phyloP scores from a whole-genome alignment of 2,888 invertebrate genomes.

The Heliconius hortense region DNA sequence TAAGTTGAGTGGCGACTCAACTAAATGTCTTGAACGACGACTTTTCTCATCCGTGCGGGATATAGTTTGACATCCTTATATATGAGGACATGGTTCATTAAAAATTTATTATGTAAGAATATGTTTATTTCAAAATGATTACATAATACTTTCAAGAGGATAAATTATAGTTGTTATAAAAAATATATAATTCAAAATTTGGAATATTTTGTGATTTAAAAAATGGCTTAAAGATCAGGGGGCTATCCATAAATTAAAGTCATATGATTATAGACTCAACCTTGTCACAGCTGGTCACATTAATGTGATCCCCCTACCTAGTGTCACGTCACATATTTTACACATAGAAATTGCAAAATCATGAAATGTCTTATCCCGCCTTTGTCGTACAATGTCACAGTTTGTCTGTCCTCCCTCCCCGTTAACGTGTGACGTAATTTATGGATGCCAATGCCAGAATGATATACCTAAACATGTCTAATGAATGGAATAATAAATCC shows the following conservation, averaged over 20 bases:
- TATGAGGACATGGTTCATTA: neutral
- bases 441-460: neutral
- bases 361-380: neutral
- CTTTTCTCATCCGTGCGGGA: no score
- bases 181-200: neutral
- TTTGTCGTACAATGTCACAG: neutral
- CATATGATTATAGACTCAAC: neutral
- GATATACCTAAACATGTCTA: neutral
- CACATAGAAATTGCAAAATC: neutral
- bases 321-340: neutral
- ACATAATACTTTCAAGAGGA: neutral
- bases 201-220: neutral
- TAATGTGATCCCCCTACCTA: no score
- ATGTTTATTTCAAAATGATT: constrained; percentile 4
- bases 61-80: neutral
- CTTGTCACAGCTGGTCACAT: no score
- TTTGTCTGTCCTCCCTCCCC: neutral
- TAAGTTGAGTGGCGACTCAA: neutral
- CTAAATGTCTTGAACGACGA: no score
- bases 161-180: neutral
- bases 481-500: no score
- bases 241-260: neutral
- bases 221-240: neutral
- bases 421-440: neutral
- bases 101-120: neutral